These are phyloP conservation scores for Andrena hattorfiana DNA, from an alignment of 2,888 invertebrate species.

Conservation along the genomic window DNA sequence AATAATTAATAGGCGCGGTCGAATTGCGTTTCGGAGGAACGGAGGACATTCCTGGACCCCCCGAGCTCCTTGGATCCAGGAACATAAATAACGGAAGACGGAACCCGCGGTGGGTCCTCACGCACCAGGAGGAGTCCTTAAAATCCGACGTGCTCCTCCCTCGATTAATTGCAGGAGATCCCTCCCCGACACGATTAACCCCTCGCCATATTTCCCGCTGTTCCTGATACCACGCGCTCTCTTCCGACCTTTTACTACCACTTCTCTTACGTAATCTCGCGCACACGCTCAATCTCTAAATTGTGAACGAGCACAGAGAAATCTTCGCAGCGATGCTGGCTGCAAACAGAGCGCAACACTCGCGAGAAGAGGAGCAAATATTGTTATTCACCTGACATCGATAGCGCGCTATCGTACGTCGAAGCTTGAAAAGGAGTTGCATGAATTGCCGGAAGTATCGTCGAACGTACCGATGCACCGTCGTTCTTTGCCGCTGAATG, in stretches of 20 bases:
- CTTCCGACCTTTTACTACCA: background rate
- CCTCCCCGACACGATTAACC: conserved; percentile 60
- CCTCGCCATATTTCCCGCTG: conserved; percentile 58
- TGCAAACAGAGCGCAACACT: background rate
- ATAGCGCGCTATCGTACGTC: conserved; percentile 55
- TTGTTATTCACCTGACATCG: conserved; percentile 41
- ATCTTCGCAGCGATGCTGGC: background rate
- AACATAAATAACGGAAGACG: conserved; percentile 78
- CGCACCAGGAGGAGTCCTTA: conserved; percentile 69
- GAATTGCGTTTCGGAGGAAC: conserved; percentile 60
- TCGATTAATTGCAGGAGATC: conserved; percentile 70
- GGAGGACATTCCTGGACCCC: conserved; percentile 70
- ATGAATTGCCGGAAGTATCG: conserved; percentile 66
- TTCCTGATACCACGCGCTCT: conserved; percentile 34
- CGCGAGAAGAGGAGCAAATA: background rate
- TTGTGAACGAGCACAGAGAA: background rate
- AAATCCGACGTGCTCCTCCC: conserved; percentile 72
- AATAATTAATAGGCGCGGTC: conserved; percentile 75
- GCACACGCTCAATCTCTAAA: background rate
- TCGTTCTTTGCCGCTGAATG: conserved; percentile 49
- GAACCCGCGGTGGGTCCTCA: conserved; percentile 69
- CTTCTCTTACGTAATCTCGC: background rate
- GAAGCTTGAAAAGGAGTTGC: conserved; percentile 28
- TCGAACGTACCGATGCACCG: conserved; percentile 59
- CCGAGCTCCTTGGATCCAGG: conserved; percentile 72